phyloP scores from a whole-genome alignment of 2,113 vertebrate genomes.

The Kryptolebias marmoratus region DNA sequence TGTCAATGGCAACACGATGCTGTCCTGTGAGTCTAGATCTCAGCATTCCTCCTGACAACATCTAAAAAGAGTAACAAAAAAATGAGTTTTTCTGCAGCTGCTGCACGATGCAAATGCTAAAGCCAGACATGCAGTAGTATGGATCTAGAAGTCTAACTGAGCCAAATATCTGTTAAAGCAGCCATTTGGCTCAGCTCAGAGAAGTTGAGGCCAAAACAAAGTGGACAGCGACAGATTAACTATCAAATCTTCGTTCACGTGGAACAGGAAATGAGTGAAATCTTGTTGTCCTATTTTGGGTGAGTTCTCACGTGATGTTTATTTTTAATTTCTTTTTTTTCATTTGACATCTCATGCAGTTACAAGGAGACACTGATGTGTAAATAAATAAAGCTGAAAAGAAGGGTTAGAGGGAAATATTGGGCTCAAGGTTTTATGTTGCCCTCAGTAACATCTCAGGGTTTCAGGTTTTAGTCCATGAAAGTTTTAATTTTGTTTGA shows the following conservation, averaged over 20 bases:
- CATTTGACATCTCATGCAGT: slow-evolving; percentile 9
- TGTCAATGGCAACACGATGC: slow-evolving; percentile 44
- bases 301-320: slow-evolving; percentile 36
- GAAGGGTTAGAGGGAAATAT: background rate
- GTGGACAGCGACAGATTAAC: slow-evolving; percentile 67
- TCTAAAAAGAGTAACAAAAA: background rate
- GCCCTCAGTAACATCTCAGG: background rate
- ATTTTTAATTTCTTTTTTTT: background rate
- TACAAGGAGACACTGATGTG: background rate
- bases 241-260: slow-evolving; percentile 38
- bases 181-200: slow-evolving; percentile 53
- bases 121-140: slow-evolving; percentile 31
- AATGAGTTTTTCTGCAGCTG: slow-evolving; percentile 10
- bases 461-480: background rate
- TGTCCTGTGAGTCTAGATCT: slow-evolving; percentile 37
- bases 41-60: slow-evolving; percentile 21
- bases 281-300: slow-evolving; percentile 18
- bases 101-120: slow-evolving; percentile 31
- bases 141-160: slow-evolving; percentile 48
- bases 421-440: background rate
- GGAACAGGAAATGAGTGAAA: slow-evolving; percentile 30
- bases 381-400: slow-evolving; percentile 11
- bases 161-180: slow-evolving; percentile 59
- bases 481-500: background rate
- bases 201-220: slow-evolving; percentile 61